phyloP scores from a whole-genome alignment of 2,113 vertebrate genomes.

The Ailurus styani region DNA sequence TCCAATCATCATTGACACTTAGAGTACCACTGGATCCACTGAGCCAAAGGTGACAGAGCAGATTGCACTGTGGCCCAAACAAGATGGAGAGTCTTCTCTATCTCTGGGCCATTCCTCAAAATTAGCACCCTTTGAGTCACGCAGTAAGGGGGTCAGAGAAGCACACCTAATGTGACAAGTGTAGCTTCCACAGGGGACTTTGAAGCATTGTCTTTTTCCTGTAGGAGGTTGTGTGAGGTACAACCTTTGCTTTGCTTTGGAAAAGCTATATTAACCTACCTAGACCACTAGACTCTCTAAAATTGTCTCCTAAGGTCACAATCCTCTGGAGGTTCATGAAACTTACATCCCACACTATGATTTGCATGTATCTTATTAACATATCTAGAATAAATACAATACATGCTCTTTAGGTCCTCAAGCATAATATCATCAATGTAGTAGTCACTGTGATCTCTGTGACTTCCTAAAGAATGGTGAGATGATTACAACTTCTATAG shows the following conservation, averaged over 20 bases:
- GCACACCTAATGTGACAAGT: background rate
- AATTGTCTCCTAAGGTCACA: background rate
- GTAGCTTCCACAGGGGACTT: background rate
- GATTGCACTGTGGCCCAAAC: background rate
- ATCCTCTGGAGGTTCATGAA: background rate
- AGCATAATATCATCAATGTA: background rate
- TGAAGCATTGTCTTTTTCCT: background rate
- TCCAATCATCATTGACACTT: background rate
- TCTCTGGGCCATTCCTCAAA: background rate
- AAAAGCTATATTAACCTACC: background rate
- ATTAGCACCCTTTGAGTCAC: background rate
- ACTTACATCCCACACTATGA: background rate
- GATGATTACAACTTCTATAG: background rate
- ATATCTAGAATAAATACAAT: background rate
- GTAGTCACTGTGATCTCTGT: background rate
- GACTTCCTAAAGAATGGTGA: background rate
- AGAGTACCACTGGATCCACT: background rate
- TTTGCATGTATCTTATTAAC: background rate
- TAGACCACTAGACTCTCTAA: background rate
- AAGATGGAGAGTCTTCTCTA: background rate
- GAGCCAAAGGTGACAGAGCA: background rate
- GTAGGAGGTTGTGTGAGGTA: background rate
- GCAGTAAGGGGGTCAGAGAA: background rate
- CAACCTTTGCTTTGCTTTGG: background rate
- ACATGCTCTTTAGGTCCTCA: background rate